These are phyloP conservation scores for Pocillopora damicornis DNA, from an alignment of 64 coral and sea anemone species.

Conservation along the genomic window DNA sequence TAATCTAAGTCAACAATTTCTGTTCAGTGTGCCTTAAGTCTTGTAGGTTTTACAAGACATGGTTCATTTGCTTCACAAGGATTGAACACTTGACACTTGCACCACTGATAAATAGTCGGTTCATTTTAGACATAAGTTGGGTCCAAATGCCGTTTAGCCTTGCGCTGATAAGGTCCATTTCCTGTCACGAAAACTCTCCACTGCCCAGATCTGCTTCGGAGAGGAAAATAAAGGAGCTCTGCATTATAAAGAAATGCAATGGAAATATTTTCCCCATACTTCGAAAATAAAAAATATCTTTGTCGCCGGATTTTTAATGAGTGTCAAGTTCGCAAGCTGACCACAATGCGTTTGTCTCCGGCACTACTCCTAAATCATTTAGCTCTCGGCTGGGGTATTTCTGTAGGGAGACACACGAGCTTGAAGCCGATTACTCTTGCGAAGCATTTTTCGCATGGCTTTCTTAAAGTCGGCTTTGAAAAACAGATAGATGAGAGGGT, in stretches of 20 bases:
- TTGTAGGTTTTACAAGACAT: neutral
- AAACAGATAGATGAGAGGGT: slow-evolving; percentile 7
- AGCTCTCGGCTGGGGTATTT: neutral
- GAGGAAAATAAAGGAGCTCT: neutral
- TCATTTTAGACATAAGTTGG: neutral
- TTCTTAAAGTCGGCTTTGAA: slow-evolving; percentile 8
- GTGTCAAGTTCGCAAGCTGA: neutral
- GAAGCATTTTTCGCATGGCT: slow-evolving; percentile 13
- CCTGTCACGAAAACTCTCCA: neutral
- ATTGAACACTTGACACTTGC: neutral
- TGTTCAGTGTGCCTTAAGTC: neutral
- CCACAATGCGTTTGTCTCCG: no score
- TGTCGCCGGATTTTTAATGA: no score
- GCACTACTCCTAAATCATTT: neutral
- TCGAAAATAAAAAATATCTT: no score
- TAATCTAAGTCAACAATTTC: neutral
- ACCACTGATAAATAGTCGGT: no score
- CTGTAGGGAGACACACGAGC: neutral
- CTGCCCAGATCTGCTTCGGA: neutral
- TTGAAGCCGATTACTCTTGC: neutral
- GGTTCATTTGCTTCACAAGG: neutral
- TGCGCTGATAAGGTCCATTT: neutral
- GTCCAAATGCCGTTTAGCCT: neutral
- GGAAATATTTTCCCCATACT: no score
- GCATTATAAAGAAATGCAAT: neutral